phyloP scores from a whole-genome alignment of 2,888 invertebrate genomes.

The Catocala sponsa region DNA sequence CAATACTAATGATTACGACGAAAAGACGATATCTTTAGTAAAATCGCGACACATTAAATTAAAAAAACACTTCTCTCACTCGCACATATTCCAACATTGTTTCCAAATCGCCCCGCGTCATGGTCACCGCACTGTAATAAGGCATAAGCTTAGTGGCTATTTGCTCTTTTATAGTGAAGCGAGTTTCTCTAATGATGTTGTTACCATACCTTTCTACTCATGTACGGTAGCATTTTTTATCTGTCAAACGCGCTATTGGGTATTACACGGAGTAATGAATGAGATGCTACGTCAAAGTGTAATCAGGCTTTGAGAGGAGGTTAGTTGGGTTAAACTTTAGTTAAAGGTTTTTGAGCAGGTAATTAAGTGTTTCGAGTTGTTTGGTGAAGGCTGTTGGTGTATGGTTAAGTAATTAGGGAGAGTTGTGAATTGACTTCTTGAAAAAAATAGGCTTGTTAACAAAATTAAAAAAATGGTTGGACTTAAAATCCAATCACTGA shows the following conservation, averaged over 20 bases:
- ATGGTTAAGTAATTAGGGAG: no score
- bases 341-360: slow-evolving; percentile 2
- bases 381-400: not conserved
- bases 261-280: slow-evolving; percentile 31
- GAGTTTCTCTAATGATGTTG: slow-evolving; percentile 75
- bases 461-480: no score
- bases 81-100: no score
- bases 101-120: not conserved
- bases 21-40: no score
- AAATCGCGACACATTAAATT: no score
- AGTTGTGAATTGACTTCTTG: no score
- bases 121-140: slow-evolving; percentile 66
- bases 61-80: no score
- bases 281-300: slow-evolving; percentile 23
- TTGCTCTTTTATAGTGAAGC: slow-evolving; percentile 72
- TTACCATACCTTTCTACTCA: slow-evolving; percentile 51
- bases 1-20: no score
- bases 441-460: no score
- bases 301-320: slow-evolving; percentile 14
- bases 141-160: slow-evolving; percentile 76
- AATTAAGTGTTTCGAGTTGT: not conserved
- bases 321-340: slow-evolving; percentile 9
- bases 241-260: slow-evolving; percentile 65
- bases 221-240: slow-evolving; percentile 78
- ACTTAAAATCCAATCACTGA: no score